Base-by-base conservation (phyloP, 2,797 vertebrate genomes). In the Acipenser transmontanus region DNA sequence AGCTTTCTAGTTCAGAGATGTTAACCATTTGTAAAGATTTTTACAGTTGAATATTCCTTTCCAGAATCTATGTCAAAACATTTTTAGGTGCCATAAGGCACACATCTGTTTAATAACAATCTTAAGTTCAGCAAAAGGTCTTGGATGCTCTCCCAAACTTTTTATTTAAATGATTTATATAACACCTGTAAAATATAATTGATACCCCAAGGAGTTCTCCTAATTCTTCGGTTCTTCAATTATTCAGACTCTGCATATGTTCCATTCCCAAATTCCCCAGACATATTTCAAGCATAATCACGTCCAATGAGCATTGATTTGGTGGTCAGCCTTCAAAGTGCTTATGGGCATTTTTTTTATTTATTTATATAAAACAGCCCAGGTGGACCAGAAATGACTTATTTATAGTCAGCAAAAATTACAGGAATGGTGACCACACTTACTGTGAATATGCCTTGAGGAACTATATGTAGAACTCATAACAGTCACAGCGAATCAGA, bases 131-230 rank as follows among this genome's bases (percentile, higher is more conserved):
- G 20, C 7, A 59, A 12, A 59, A 11, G 10, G 9, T 64, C 13
- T 11, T 52, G 50, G 14, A 8, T 20, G 13, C 10, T 12, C 8
- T 65, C 63, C 63, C 14, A 64, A 65, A 59, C 47, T 9, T 59
- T 59, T 59, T 10, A 11, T 59, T 66, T 13, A 59, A 9, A 59
- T 59, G n/a, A 49, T 7, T 66, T 10, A 8, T 12, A 49, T 13
- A 49, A 59, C 56, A 59, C 47, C 9, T 12, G 52, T 47, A 49
- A 59, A 59, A 50, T 59, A 66, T 66, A 59, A 66, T 66, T 66
- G 47, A 48, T 59, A 66, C 56, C 47, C 54, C 49, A 2, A 66
- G 59, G 64, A 59, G 57, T 17, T 59, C 4, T 49, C 9, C 10
- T 59, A 12, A 49, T 59, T 66, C 7, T 47, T 66, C 34, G 47